Evolutionary conservation across 2,888 invertebrate species (phyloP).

Genomic region (Perizoma flavofasciatum): DNA sequence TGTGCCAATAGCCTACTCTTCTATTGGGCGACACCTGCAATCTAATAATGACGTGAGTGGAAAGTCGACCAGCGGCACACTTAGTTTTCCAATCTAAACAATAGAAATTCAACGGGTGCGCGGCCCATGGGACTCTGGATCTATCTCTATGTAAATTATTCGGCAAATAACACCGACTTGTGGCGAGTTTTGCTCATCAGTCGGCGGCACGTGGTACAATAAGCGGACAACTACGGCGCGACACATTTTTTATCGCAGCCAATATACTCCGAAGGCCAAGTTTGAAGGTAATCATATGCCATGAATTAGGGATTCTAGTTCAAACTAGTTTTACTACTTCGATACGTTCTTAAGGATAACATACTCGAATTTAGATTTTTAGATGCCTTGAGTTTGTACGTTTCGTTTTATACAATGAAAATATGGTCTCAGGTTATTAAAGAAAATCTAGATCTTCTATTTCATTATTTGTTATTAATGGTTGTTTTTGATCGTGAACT

Average conservation of each 20-base stretch:
- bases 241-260: conserved; percentile 49
- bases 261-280: conserved; percentile 43
- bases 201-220: conserved; percentile 57
- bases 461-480: too few species aligned
- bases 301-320: conserved; percentile 45
- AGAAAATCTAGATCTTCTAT: too few species aligned
- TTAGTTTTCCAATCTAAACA: conserved; percentile 84
- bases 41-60: conserved; percentile 75
- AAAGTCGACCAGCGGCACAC: conserved; percentile 73
- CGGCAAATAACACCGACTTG: conserved; percentile 78
- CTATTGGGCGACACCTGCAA: conserved; percentile 50
- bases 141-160: conserved; percentile 83
- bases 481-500: too few species aligned
- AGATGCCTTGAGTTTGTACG: conserved; percentile 23
- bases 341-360: conserved; percentile 16
- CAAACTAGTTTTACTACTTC: conserved; percentile 33
- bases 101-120: conserved; percentile 83
- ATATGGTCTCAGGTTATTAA: too few species aligned
- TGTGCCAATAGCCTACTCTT: conserved; percentile 9
- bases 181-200: conserved; percentile 73
- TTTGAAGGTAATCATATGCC: conserved; percentile 33
- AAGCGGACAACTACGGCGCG: conserved; percentile 33
- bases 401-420: background rate
- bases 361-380: background rate
- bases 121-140: conserved; percentile 75